These are phyloP conservation scores for Neosilurus mollespiculum DNA, from an alignment of 2,797 vertebrate genomes.

Conservation along the genomic window DNA sequence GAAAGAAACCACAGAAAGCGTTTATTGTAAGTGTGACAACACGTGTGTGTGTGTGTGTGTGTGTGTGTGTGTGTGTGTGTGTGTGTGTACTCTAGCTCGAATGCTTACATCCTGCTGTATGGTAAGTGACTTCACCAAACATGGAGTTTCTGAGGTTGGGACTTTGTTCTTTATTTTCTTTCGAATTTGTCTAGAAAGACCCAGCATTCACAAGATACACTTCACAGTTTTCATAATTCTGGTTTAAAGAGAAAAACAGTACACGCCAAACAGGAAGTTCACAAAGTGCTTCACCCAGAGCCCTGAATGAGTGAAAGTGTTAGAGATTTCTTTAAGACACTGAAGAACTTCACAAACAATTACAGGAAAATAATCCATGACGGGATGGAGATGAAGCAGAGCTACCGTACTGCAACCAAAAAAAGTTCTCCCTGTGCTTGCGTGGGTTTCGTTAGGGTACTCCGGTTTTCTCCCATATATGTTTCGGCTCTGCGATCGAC, in stretches of 20 bases:
- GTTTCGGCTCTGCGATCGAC: too few species aligned
- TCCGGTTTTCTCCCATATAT: too few species aligned
- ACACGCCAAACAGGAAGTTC: slow-evolving; percentile 4
- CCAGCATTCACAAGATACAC: neutral
- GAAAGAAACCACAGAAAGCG: slow-evolving; percentile 52
- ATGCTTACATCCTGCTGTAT: slow-evolving; percentile 45
- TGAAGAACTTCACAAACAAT: neutral
- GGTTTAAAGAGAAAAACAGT: neutral
- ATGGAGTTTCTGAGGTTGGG: slow-evolving; percentile 56
- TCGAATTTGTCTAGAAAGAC: slow-evolving; percentile 47
- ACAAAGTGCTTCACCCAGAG: neutral
- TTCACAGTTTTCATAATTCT: too few species aligned
- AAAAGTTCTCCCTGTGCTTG: too few species aligned
- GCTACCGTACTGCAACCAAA: neutral
- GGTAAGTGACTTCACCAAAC: slow-evolving; percentile 47
- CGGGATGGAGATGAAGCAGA: too few species aligned
- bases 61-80: too few species aligned
- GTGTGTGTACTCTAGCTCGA: slow-evolving; percentile 9
- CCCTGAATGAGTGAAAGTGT: neutral
- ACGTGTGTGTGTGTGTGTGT: slow-evolving; percentile 2
- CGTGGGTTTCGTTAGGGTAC: too few species aligned
- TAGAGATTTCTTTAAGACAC: neutral
- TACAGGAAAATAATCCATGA: neutral
- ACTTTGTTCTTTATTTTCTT: slow-evolving; percentile 39
- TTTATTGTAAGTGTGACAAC: slow-evolving; percentile 46